Conservation (phyloP, 2,888 invertebrate species). For the Brenthis daphne region DNA sequence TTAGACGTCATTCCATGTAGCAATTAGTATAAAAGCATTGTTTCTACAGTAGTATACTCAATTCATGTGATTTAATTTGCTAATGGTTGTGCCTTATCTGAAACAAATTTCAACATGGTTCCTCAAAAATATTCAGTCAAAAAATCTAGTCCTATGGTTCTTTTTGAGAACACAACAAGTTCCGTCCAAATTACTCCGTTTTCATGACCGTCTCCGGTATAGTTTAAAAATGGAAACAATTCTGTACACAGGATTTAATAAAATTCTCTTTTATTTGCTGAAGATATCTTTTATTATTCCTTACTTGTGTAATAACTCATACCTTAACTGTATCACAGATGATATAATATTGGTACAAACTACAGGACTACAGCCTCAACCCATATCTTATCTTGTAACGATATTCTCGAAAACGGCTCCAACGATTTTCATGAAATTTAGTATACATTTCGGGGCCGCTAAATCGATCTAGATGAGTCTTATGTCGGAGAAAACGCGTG, state of each 20-base stretch:
- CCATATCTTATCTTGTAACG: no score
- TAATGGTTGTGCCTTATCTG: constrained; percentile 74
- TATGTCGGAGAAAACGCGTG: no score
- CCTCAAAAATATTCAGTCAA: constrained; percentile 58
- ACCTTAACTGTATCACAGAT: background rate
- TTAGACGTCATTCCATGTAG: constrained; percentile 24
- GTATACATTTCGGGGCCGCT: no score
- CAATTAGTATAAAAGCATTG: constrained; percentile 19
- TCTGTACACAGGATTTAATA: constrained; percentile 30
- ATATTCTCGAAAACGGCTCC: no score
- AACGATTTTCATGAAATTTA: no score
- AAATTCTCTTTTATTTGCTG: constrained; percentile 35
- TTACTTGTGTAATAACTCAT: background rate
- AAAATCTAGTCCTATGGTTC: constrained; percentile 69
- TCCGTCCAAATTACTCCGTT: constrained; percentile 78
- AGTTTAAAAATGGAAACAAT: constrained; percentile 24
- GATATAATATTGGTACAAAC: no score
- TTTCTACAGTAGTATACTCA: constrained; percentile 23
- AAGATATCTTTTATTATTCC: constrained; percentile 13
- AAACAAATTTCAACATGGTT: constrained; percentile 58
- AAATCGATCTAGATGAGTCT: no score
- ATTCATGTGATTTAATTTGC: constrained; percentile 42
- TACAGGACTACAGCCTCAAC: no score
- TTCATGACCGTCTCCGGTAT: constrained; percentile 50
- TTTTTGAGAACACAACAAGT: constrained; percentile 60